Percentiles rank a stretch among this genome's conserved stretches.
These are phyloP conservation scores for Melanotaenia pygmaea DNA, from an alignment of 2,797 vertebrate genomes.

Conservation along the genomic window DNA sequence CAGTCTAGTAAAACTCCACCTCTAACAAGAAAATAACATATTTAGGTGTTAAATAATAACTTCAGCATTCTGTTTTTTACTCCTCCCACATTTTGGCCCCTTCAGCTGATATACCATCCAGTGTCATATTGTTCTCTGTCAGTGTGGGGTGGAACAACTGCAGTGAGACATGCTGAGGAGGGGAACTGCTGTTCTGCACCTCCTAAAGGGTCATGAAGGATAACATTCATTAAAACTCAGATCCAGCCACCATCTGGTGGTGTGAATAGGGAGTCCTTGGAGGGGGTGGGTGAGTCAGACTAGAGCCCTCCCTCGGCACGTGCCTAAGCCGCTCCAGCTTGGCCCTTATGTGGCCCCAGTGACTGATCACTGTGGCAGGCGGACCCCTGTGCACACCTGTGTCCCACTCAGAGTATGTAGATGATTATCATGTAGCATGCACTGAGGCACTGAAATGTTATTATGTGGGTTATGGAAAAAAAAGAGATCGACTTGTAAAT, in stretches of 20 bases:
- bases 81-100: constrained; percentile 2
- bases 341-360: constrained; percentile 58
- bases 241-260: constrained; percentile 84
- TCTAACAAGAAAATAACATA: not conserved
- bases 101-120: constrained; percentile 18
- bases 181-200: constrained; percentile 44
- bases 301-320: constrained; percentile 76
- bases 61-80: not conserved
- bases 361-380: constrained; percentile 62
- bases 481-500: not conserved
- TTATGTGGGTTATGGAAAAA: constrained; percentile 16
- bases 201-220: constrained; percentile 59
- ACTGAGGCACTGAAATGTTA: not conserved
- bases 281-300: constrained; percentile 32
- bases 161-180: constrained; percentile 48
- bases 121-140: constrained; percentile 32
- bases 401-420: constrained; percentile 56
- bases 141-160: constrained; percentile 40
- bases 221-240: constrained; percentile 83
- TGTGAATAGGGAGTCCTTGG: constrained; percentile 75
- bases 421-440: constrained; percentile 40
- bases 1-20: constrained; percentile 2
- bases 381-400: constrained; percentile 62
- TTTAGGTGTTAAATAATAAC: constrained; percentile 4
- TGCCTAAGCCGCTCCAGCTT: constrained; percentile 75